phyloP scores from a whole-genome alignment of 2,888 invertebrate species.

The Ophion costatus region DNA sequence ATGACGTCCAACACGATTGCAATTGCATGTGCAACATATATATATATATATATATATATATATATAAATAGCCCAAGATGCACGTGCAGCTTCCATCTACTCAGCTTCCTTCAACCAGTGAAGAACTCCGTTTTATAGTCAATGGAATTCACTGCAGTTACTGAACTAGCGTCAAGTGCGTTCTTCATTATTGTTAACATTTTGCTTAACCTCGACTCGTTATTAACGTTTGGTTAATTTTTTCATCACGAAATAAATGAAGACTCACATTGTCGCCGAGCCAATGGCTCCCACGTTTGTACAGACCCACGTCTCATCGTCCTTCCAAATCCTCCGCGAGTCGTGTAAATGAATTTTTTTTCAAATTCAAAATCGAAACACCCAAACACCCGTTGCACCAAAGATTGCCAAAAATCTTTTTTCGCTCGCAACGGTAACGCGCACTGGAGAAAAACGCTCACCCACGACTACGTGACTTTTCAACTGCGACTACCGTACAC shows the following conservation, averaged over 20 bases:
- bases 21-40: not conserved
- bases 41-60: not conserved
- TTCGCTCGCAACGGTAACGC: slow-evolving; percentile 12
- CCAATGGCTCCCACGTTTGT: slow-evolving; percentile 78
- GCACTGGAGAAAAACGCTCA: slow-evolving; percentile 45
- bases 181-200: not conserved
- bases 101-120: slow-evolving; percentile 6
- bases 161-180: not conserved
- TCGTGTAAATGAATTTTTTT: not conserved
- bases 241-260: slow-evolving; percentile 9
- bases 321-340: slow-evolving; percentile 44
- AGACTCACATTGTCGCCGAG: slow-evolving; percentile 79
- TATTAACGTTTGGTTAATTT: not conserved
- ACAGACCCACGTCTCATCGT: slow-evolving; percentile 80
- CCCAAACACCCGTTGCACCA: slow-evolving; percentile 6
- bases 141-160: not conserved
- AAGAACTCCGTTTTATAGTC: not conserved
- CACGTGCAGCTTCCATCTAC: slow-evolving; percentile 31
- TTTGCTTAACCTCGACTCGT: not conserved
- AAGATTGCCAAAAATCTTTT: not conserved
- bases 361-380: not conserved
- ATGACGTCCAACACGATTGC: slow-evolving; percentile 43
- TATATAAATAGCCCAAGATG: not conserved
- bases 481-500: slow-evolving; percentile 70
- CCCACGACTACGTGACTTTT: slow-evolving; percentile 55